phyloP scores from a whole-genome alignment of 1,140 invertebrate species.

The Eciton burchellii region DNA sequence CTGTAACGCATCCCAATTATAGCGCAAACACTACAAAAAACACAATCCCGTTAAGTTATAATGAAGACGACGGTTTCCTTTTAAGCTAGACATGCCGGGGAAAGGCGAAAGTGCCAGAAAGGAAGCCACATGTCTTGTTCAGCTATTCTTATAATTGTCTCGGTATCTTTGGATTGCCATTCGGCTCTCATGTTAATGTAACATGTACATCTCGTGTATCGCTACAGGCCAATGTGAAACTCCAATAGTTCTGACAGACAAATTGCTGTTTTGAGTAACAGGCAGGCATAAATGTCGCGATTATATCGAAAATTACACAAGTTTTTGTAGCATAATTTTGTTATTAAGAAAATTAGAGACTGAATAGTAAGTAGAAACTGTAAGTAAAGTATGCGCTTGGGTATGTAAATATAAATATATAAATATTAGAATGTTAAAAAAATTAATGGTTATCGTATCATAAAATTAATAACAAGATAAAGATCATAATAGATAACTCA shows the following conservation, averaged over 20 bases:
- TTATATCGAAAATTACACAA: too few species aligned
- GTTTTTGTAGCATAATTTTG: too few species aligned
- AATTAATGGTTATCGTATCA: too few species aligned
- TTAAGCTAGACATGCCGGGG: constrained; percentile 11
- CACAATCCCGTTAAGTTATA: neutral
- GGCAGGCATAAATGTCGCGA: too few species aligned
- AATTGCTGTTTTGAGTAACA: too few species aligned
- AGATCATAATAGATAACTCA: too few species aligned
- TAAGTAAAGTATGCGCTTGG: too few species aligned
- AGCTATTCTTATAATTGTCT: constrained; percentile 8
- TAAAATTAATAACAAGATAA: too few species aligned
- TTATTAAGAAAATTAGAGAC: too few species aligned
- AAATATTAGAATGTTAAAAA: too few species aligned
- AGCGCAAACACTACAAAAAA: neutral
- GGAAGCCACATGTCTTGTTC: constrained; percentile 28
- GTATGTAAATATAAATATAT: too few species aligned
- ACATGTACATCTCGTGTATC: neutral
- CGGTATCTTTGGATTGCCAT: neutral
- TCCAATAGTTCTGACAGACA: neutral
- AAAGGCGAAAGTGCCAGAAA: constrained; percentile 40
- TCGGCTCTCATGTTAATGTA: neutral
- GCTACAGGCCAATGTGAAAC: neutral
- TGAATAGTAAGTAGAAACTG: too few species aligned
- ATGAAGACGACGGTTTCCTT: constrained; percentile 7
- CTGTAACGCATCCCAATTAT: neutral